Conservation (phyloP, 2,113 vertebrate species). For the Notiomystis cincta region DNA sequence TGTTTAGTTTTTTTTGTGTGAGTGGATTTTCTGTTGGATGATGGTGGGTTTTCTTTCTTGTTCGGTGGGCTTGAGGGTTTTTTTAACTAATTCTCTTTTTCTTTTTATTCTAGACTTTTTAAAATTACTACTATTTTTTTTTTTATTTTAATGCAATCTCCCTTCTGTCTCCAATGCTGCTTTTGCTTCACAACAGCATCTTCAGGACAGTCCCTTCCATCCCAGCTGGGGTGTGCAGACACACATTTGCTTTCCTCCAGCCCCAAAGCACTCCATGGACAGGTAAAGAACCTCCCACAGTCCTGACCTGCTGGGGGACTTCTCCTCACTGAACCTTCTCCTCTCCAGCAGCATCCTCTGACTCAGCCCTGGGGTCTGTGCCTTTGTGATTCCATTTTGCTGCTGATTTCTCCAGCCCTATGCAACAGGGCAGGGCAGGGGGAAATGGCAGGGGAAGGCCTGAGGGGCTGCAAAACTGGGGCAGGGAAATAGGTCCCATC, state of each 20-base stretch:
- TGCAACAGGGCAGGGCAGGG: background rate
- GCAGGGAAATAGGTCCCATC: background rate
- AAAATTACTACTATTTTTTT: background rate
- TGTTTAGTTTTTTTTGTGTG: background rate
- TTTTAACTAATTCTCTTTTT: background rate
- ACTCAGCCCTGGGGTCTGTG: background rate
- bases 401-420: background rate
- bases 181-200: background rate
- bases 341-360: background rate
- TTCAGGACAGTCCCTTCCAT: background rate
- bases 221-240: background rate
- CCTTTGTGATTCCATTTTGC: background rate
- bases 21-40: background rate
- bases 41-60: background rate
- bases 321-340: background rate
- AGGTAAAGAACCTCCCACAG: background rate
- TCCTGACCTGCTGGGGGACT: background rate
- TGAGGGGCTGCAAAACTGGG: rapidly evolving
- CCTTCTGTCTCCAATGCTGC: background rate
- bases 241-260: rapidly evolving
- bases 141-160: background rate
- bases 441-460: background rate
- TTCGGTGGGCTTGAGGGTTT: background rate
- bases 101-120: background rate
- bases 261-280: background rate